These are phyloP conservation scores for Melieria omissa DNA, from an alignment of 2,888 invertebrate species.

Conservation along the genomic window DNA sequence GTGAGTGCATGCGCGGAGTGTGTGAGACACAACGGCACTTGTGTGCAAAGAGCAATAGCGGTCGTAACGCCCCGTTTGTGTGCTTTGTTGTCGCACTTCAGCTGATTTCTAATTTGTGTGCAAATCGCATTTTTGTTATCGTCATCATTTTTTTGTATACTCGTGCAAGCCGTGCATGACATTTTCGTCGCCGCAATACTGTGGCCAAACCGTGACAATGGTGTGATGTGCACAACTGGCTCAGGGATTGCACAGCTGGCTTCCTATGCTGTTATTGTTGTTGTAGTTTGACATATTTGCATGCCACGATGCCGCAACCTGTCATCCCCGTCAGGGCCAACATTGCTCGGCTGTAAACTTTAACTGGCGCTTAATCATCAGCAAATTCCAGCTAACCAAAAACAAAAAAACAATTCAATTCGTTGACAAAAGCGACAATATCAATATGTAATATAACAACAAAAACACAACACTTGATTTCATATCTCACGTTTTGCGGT, in stretches of 20 bases:
- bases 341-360: conserved; percentile 18
- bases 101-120: conserved; percentile 11
- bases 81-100: not conserved
- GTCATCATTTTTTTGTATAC: conserved; percentile 21
- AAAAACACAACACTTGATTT: not conserved
- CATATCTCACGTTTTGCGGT: too few relatives aligned
- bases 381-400: conserved; percentile 41
- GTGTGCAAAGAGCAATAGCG: not conserved
- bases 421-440: not conserved
- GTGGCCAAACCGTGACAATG: too few relatives aligned
- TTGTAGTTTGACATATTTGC: conserved; percentile 13
- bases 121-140: conserved; percentile 23
- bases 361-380: conserved; percentile 54
- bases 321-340: conserved; percentile 10
- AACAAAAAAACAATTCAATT: not conserved
- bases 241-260: conserved; percentile 7
- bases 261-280: conserved; percentile 14
- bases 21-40: not conserved
- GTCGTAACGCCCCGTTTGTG: conserved; percentile 42
- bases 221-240: not conserved
- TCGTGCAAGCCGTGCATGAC: not conserved
- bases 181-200: not conserved
- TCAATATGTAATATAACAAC: not conserved
- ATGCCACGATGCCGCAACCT: conserved; percentile 19
- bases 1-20: conserved; percentile 65